Conservation (phyloP, 2,113 vertebrate genomes). For the Protobothrops mucrosquamatus region DNA sequence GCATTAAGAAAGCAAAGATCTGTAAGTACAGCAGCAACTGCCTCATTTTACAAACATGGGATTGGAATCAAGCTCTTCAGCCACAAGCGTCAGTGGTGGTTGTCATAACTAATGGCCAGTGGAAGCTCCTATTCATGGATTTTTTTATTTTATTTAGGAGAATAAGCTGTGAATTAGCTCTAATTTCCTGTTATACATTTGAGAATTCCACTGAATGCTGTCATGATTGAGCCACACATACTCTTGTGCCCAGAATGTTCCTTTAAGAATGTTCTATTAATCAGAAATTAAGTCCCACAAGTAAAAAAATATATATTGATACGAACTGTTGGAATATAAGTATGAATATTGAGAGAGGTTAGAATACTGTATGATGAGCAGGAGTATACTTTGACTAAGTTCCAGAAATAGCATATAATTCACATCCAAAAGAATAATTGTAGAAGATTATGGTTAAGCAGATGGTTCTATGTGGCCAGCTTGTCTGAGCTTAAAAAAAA, state of each 20-base stretch:
- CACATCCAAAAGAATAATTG: neutral
- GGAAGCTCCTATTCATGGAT: neutral
- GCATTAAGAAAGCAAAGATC: neutral
- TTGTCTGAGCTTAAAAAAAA: neutral
- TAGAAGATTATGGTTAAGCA: neutral
- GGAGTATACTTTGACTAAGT: neutral
- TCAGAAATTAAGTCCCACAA: neutral
- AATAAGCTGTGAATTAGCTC: neutral
- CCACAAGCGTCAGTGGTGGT: neutral
- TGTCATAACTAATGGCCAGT: neutral
- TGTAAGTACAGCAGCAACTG: neutral
- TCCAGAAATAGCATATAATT: constrained; percentile 9
- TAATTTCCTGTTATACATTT: neutral
- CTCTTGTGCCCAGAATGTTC: neutral
- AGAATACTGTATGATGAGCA: neutral
- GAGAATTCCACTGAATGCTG: neutral
- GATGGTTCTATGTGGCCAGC: neutral
- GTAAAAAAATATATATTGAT: neutral
- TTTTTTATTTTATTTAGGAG: neutral
- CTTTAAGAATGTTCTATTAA: neutral
- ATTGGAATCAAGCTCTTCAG: neutral
- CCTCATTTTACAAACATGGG: neutral
- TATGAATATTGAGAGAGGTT: neutral
- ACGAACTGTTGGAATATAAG: neutral
- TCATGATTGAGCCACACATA: neutral